Evolutionary conservation across 2,113 vertebrate genomes (phyloP), one percentile per base, ranked within the genome.

Genomic region (Myocastor coypus): DNA sequence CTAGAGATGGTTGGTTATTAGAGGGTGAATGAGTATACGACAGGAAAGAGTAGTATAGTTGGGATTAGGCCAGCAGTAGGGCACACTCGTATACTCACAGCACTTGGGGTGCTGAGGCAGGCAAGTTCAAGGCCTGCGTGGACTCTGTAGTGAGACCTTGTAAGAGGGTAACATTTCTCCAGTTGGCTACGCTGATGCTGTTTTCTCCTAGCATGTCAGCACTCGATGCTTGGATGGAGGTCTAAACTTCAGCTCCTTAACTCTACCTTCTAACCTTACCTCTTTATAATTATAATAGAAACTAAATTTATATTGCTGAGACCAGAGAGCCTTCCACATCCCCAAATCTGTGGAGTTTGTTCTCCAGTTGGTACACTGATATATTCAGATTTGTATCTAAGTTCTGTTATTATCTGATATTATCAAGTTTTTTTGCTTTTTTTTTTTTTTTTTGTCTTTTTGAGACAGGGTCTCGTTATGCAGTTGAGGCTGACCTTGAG

Each of bases 321-420:
- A 75, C 63, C 42, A 59, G 57, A 69, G 42, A 64, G 12, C 34
- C 12, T 13, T 52, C 4, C 19, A 22, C 19, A 83, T 40, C 17
- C 55, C n/a, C 6, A 42, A 34, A 50, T 81, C 13, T 89, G 22
- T 95, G 55, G 64, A 8, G 82, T 69, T 92, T 93, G 50, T 71
- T 86, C 52, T 88, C 42, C 11, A 91, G 24, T 83, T 69, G 32
- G 80, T 66, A 28, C 37, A 69, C 17, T 85, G 37, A 63, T 94
- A 37, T 24, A 42, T 40, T 50, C 82, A 87, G 52, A 68, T 85
- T 94, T 93, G 30, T 61, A 37, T 89, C 80, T 91, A 75, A 88
- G 50, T 84, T 92, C 68, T 91, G 7, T 71, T 57, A 14, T 66
- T 95, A 32, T 85, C 40, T 91, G n/a, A n/a, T n/a, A n/a, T n/a